phyloP scores from a whole-genome alignment of 2,888 invertebrate species.

The Latrodectus hesperus region DNA sequence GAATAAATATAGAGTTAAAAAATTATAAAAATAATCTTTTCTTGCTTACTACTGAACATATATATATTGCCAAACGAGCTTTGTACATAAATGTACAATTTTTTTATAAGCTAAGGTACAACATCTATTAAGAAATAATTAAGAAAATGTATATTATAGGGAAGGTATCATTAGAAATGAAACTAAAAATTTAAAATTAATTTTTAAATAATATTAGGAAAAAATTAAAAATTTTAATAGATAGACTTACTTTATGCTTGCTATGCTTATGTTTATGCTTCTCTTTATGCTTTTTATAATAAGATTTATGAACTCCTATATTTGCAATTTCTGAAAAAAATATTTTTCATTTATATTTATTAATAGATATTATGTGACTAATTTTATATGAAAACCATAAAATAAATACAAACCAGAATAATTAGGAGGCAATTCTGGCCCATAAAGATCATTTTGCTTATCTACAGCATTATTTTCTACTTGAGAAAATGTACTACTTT shows the following conservation, averaged over 20 bases:
- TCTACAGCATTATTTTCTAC: neutral
- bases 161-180: no score
- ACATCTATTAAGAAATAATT: no score
- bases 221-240: neutral
- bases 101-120: no score
- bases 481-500: neutral
- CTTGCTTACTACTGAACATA: no score
- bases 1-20: no score
- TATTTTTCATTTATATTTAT: neutral
- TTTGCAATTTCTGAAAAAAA: neutral
- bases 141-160: no score
- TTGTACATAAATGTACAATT: no score
- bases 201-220: neutral
- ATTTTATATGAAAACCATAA: neutral
- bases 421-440: constrained; percentile 62
- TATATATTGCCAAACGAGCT: no score
- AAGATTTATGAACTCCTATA: neutral
- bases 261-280: constrained; percentile 63
- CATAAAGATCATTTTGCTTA: constrained; percentile 46
- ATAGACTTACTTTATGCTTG: constrained; percentile 41
- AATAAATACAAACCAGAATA: constrained; percentile 33
- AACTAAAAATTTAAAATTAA: no score
- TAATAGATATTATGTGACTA: neutral
- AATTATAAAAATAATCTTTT: no score
- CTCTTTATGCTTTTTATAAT: constrained; percentile 30